phyloP scores from a whole-genome alignment of 2,113 vertebrate genomes.

The Pundamilia nyererei region DNA sequence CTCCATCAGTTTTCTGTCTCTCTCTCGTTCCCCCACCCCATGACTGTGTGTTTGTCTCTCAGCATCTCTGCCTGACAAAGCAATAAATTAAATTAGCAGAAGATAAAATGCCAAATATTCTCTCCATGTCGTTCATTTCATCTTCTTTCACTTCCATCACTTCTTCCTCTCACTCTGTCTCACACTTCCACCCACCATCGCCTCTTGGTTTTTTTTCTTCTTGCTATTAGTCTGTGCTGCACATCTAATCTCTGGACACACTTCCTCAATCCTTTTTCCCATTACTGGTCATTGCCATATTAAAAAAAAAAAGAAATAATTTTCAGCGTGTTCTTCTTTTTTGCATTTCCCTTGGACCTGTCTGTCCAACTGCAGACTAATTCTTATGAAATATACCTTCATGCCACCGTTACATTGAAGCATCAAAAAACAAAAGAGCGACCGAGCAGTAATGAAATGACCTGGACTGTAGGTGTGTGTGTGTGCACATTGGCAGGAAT shows the following conservation, averaged over 20 bases:
- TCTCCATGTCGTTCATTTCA: background rate
- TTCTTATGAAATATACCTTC: background rate
- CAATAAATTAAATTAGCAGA: constrained; percentile 21
- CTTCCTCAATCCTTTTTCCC: background rate
- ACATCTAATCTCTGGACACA: background rate
- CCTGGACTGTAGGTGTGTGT: background rate
- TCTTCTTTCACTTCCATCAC: background rate
- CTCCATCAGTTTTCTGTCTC: background rate
- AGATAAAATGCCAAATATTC: background rate
- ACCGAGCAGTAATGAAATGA: background rate
- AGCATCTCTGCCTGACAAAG: background rate
- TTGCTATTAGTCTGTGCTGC: background rate
- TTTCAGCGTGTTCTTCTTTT: background rate
- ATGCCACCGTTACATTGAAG: background rate
- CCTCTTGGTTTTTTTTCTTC: background rate
- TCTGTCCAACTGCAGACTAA: background rate
- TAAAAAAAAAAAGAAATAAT: background rate
- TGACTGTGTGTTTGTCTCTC: background rate
- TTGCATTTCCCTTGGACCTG: background rate
- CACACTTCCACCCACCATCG: constrained; percentile 51
- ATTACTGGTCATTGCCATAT: background rate
- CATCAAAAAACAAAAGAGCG: background rate
- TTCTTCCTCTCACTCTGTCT: constrained; percentile 38
- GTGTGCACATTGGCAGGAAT: background rate
- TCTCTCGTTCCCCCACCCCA: background rate